Conservation (phyloP, 2,113 vertebrate species). For the Crotophaga sulcirostris region DNA sequence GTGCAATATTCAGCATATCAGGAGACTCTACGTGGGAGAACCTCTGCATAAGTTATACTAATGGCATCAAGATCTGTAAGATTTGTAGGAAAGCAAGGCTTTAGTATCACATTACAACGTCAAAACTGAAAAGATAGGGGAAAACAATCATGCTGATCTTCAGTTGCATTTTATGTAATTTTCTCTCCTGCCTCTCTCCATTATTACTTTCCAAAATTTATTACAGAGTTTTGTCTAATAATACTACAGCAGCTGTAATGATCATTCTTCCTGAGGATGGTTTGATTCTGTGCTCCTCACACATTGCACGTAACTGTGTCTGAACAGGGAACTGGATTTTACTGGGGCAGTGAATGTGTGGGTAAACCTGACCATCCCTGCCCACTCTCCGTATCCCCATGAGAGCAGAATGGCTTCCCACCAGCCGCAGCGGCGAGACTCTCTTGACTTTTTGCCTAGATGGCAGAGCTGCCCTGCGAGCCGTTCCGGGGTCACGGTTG, state of each 20-base stretch:
- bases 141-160: neutral
- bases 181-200: neutral
- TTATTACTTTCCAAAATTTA: neutral
- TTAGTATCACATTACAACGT: neutral
- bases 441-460: neutral
- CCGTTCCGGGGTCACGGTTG: fast-evolving
- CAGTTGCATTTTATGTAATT: neutral
- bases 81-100: neutral
- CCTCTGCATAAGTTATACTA: neutral
- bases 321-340: neutral
- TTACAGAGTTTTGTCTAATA: neutral
- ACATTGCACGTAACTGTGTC: fast-evolving
- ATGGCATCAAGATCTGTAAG: neutral
- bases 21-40: neutral
- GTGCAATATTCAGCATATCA: neutral
- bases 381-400: fast-evolving
- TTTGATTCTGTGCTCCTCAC: neutral
- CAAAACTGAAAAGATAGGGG: neutral
- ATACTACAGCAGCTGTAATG: neutral
- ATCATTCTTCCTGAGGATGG: neutral
- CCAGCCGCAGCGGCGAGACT: fast-evolving
- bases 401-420: fast-evolving
- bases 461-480: neutral
- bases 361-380: neutral
- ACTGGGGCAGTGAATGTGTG: neutral